Percentiles rank a stretch among this genome's conserved stretches.
Evolutionary conservation across 2,797 vertebrate genomes (phyloP).

Genomic region (Zonotrichia albicollis): DNA sequence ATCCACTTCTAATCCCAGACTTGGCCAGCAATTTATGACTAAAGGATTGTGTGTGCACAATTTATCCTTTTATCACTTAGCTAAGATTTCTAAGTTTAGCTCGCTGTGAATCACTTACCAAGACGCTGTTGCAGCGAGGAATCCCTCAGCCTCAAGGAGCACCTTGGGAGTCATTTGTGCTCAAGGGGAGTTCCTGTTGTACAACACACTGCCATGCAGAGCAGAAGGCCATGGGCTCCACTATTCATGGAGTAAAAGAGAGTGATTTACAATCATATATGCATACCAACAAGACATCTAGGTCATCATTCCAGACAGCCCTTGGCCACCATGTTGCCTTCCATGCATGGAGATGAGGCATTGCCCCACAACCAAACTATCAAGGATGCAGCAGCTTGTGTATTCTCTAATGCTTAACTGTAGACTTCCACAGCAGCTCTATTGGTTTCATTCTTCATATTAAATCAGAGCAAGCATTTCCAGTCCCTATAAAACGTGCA

Average conservation of each 20-base stretch:
- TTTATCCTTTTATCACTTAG: neutral
- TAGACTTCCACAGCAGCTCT: neutral
- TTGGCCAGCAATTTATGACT: neutral
- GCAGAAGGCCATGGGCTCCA: neutral
- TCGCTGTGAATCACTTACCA: neutral
- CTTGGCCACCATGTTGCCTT: neutral
- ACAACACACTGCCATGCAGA: neutral
- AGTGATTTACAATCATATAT: neutral
- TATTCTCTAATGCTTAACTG: neutral
- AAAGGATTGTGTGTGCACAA: neutral
- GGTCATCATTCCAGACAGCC: neutral
- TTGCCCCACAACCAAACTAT: neutral
- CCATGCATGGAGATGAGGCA: neutral
- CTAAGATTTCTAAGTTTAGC: neutral
- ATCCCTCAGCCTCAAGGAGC: neutral
- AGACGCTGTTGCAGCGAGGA: neutral
- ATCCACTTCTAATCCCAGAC: neutral
- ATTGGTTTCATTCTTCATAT: neutral
- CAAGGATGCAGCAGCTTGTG: neutral
- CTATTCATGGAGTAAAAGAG: neutral
- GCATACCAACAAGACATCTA: neutral
- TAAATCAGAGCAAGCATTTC: neutral
- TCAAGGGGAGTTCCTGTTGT: neutral
- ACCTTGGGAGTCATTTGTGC: neutral
- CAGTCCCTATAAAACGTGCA: neutral